Evolutionary conservation across 2,113 vertebrate genomes (phyloP).

Genomic region (Dolichotis patagonum): DNA sequence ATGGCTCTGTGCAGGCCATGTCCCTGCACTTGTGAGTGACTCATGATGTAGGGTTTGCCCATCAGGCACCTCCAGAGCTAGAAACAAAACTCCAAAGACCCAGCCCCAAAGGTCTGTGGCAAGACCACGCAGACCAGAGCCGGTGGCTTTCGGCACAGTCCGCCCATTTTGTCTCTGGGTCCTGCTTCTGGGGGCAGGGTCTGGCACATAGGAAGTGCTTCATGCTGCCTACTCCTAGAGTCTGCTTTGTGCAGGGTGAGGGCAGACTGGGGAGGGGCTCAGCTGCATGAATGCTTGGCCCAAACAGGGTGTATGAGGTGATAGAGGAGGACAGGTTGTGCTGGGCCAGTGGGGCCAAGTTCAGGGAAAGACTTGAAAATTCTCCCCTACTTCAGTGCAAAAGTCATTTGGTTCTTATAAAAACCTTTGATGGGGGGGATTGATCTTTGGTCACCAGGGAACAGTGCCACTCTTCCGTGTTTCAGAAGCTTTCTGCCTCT

Average conservation of each 20-base stretch:
- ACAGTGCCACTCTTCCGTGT: accelerated
- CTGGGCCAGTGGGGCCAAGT: background rate
- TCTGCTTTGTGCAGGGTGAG: no score
- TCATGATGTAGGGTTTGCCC: accelerated
- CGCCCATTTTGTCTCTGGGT: background rate
- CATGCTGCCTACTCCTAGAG: background rate
- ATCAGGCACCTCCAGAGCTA: background rate
- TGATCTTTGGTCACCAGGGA: background rate
- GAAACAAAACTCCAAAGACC: background rate
- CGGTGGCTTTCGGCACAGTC: accelerated
- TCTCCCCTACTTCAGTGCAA: accelerated
- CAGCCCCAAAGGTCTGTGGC: background rate
- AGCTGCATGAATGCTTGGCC: background rate
- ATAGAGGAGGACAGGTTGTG: background rate
- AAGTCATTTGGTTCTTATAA: background rate
- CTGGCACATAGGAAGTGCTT: background rate
- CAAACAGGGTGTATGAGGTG: accelerated
- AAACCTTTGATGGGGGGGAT: background rate
- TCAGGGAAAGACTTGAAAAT: background rate
- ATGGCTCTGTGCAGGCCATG: accelerated
- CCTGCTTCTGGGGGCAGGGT: background rate
- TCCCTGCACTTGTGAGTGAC: accelerated
- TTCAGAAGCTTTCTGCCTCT: no score
- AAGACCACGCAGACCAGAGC: accelerated
- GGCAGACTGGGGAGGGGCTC: background rate